Conservation (phyloP, 1,140 invertebrate species). For the Chironomus striatipennis region DNA sequence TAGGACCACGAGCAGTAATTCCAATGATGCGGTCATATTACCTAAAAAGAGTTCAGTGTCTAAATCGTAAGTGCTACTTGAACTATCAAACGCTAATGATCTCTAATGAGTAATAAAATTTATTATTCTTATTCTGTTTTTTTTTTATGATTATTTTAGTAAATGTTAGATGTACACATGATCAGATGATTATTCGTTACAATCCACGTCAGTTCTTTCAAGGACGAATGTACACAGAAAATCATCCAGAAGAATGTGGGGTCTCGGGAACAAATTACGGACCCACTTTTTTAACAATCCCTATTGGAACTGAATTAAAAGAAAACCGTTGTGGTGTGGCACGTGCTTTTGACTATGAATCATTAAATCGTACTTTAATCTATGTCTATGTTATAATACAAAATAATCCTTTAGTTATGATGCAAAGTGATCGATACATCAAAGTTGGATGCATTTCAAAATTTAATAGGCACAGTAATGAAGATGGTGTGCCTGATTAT, state of each 20-base stretch:
- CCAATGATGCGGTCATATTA: slow-evolving; percentile 36
- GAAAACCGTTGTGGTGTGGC: slow-evolving; percentile 37
- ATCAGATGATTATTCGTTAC: slow-evolving; percentile 48
- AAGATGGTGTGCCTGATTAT: slow-evolving; percentile 31
- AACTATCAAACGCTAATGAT: no score
- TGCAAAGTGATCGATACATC: slow-evolving; percentile 53
- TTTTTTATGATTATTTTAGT: slow-evolving; percentile 46
- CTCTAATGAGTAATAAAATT: background rate
- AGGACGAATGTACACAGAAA: slow-evolving; percentile 52
- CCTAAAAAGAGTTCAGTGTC: slow-evolving; percentile 43
- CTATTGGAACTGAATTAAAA: slow-evolving; percentile 36
- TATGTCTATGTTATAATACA: slow-evolving; percentile 54
- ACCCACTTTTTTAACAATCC: slow-evolving; percentile 31
- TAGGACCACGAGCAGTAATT: slow-evolving; percentile 41
- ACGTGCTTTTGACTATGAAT: slow-evolving; percentile 36
- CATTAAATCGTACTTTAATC: slow-evolving; percentile 44
- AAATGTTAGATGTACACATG: slow-evolving; percentile 46
- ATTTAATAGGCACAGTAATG: slow-evolving; percentile 29
- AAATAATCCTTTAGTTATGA: slow-evolving; percentile 55
- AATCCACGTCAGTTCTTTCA: slow-evolving; percentile 46
- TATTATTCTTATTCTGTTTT: slow-evolving; percentile 32
- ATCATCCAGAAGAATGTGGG: slow-evolving; percentile 49
- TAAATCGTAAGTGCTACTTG: slow-evolving; percentile 40
- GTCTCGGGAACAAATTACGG: slow-evolving; percentile 33
- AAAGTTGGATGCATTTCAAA: slow-evolving; percentile 52